A percentile compares a stretch with the other conserved stretches of the same genome.
Evolutionary conservation across 1,140 invertebrate genomes (phyloP).

Genomic region (Scaptomyza hsui): DNA sequence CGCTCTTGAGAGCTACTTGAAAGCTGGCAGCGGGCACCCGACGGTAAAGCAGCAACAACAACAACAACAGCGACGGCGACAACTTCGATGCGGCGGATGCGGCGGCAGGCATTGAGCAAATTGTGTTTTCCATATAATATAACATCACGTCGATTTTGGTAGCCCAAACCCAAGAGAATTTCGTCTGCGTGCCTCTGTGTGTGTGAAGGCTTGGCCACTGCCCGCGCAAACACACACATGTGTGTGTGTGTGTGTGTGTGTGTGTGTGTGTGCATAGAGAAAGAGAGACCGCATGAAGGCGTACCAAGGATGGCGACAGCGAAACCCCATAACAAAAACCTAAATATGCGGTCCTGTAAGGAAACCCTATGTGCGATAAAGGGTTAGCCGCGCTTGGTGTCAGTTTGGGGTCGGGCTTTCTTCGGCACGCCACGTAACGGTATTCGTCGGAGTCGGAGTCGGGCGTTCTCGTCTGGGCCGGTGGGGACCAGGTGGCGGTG

Average conservation of each 20-base stretch:
- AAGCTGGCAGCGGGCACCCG: conserved; percentile 40
- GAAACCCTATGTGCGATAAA: conserved; percentile 84
- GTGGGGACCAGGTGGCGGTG: conserved; percentile 20
- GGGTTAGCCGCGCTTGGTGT: conserved; percentile 84
- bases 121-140: conserved; percentile 81
- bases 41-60: conserved; percentile 28
- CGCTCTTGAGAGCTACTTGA: conserved; percentile 71
- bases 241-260: conserved; percentile 14
- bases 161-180: conserved; percentile 61
- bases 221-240: conserved; percentile 10
- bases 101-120: conserved; percentile 70
- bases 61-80: conserved; percentile 5
- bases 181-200: conserved; percentile 29
- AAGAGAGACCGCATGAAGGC: conserved; percentile 32
- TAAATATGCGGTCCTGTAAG: conserved; percentile 84
- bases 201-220: conserved; percentile 45
- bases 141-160: conserved; percentile 81
- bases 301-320: conserved; percentile 45
- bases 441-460: conserved; percentile 68
- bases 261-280: conserved; percentile 28
- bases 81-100: conserved; percentile 52
- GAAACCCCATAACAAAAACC: conserved; percentile 80
- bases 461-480: conserved; percentile 28
- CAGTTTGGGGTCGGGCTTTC: conserved; percentile 83
- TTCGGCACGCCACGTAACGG: conserved; percentile 69